phyloP scores from a whole-genome alignment of 2,113 vertebrate species.

The Apus apus region DNA sequence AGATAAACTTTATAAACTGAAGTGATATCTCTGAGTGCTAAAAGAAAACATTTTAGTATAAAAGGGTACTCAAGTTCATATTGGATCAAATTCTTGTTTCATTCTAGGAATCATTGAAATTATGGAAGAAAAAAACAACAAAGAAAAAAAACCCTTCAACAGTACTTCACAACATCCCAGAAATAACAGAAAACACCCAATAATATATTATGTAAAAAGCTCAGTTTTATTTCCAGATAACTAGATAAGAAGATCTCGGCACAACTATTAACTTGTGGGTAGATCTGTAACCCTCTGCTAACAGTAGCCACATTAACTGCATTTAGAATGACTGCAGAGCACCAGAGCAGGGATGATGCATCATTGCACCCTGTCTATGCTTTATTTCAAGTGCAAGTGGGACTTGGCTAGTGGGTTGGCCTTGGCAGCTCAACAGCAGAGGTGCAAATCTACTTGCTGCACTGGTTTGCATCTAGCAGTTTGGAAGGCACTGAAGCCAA shows the following conservation, averaged over 20 bases:
- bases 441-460: not conserved
- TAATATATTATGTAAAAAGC: not conserved
- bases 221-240: not conserved
- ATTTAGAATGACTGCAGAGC: not conserved
- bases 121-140: not conserved
- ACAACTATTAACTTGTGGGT: not conserved
- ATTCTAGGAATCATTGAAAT: not conserved
- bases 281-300: not conserved
- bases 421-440: not conserved
- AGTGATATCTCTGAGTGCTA: not conserved
- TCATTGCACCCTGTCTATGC: not conserved
- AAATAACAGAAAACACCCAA: not conserved
- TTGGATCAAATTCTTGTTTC: not conserved
- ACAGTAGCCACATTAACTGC: not conserved
- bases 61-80: not conserved
- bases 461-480: not conserved
- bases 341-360: not conserved
- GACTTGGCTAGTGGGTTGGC: not conserved
- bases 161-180: not conserved
- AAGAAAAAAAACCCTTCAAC: not conserved
- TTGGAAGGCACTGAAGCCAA: not conserved
- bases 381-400: not conserved
- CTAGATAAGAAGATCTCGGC: not conserved
- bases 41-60: not conserved
- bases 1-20: not conserved